phyloP scores from a whole-genome alignment of 2,113 vertebrate genomes.

The Gavialis gangeticus region DNA sequence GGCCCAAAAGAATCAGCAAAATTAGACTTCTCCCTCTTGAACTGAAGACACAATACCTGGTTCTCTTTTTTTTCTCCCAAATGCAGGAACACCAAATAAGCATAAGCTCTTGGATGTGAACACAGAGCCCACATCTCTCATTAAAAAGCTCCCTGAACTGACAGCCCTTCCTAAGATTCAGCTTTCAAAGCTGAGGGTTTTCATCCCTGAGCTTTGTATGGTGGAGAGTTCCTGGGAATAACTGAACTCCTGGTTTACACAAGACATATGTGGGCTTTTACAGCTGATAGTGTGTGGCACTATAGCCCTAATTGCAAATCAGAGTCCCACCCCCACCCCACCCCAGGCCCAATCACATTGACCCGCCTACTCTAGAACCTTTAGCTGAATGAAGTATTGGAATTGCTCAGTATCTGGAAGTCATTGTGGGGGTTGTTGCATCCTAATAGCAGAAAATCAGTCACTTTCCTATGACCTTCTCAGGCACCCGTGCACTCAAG shows the following conservation, averaged over 20 bases:
- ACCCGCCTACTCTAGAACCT: neutral
- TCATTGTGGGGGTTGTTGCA: neutral
- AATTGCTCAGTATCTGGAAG: neutral
- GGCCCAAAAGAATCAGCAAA: neutral
- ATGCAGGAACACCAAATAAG: neutral
- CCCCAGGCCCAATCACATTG: neutral
- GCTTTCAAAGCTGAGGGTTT: neutral
- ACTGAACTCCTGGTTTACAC: accelerated
- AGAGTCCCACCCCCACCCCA: neutral
- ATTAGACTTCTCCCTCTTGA: neutral
- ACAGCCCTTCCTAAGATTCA: neutral
- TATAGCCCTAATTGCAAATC: neutral
- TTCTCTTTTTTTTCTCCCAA: neutral
- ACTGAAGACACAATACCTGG: neutral
- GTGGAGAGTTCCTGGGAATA: neutral
- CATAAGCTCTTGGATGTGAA: neutral
- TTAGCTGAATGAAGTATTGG: neutral
- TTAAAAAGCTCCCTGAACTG: neutral
- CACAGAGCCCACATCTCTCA: accelerated
- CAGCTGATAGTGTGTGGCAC: neutral
- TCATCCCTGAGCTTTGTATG: neutral
- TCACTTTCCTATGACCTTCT: accelerated
- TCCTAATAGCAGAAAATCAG: neutral
- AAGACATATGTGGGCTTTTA: neutral
- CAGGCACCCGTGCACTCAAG: neutral